Evolutionary conservation across 2,888 invertebrate genomes (phyloP).

Genomic region (Nymphalis urticae): DNA sequence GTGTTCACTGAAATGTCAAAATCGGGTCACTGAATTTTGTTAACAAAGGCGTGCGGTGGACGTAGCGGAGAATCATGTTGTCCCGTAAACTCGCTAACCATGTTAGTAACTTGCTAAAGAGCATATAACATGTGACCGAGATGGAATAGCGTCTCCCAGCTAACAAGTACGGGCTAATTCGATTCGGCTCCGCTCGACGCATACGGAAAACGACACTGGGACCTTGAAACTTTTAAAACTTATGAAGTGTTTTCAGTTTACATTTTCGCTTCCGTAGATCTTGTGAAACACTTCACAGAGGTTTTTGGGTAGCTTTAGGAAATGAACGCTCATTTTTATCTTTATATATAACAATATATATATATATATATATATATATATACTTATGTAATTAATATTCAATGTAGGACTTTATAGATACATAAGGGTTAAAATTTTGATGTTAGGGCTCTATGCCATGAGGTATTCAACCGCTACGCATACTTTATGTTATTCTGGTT

Average conservation of each 20-base stretch:
- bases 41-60: conserved; percentile 15
- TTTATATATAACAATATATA: too few relatives aligned
- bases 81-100: conserved; percentile 54
- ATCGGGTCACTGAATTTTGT: conserved; percentile 16
- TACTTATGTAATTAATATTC: too few relatives aligned
- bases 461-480: too few relatives aligned
- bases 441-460: too few relatives aligned
- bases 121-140: conserved; percentile 58
- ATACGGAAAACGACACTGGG: conserved; percentile 4
- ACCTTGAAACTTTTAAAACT: background rate
- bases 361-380: too few relatives aligned
- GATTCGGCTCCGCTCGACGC: conserved; percentile 24
- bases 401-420: too few relatives aligned
- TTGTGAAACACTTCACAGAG: background rate
- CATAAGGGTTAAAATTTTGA: too few relatives aligned
- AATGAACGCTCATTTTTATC: too few relatives aligned
- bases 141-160: conserved; percentile 49
- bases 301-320: too few relatives aligned
- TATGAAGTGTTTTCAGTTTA: background rate
- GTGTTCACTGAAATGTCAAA: conserved; percentile 16
- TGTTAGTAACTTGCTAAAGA: conserved; percentile 62
- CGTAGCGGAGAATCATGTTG: conserved; percentile 33
- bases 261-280: background rate
- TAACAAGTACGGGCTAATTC: conserved; percentile 36
- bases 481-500: too few relatives aligned